Evolutionary conservation across 2,797 vertebrate species (phyloP).

Genomic region (Melanotaenia maccullochi): DNA sequence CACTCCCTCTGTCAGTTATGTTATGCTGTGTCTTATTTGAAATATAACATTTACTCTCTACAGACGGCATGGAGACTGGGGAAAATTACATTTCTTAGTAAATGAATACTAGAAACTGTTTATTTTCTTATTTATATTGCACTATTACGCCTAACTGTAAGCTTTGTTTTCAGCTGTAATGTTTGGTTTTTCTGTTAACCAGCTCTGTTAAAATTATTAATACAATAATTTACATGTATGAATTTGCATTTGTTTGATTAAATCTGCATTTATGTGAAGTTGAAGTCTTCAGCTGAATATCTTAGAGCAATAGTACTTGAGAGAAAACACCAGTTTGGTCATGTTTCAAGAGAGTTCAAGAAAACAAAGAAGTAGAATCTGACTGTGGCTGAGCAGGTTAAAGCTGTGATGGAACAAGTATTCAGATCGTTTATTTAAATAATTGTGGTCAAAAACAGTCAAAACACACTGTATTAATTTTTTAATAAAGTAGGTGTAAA

Average conservation of each 20-base stretch:
- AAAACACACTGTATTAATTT: not conserved
- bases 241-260: not conserved
- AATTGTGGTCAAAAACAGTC: not conserved
- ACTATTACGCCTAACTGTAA: conserved; percentile 1
- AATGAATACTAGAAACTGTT: not conserved
- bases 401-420: not conserved
- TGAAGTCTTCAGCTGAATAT: too few relatives aligned
- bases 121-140: not conserved
- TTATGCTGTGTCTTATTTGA: conserved; percentile 63
- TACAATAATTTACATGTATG: not conserved
- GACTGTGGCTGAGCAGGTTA: not conserved
- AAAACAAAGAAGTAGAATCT: too few relatives aligned
- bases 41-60: conserved; percentile 49
- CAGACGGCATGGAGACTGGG: conserved; percentile 3
- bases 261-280: not conserved
- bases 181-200: not conserved
- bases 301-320: too few relatives aligned
- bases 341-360: too few relatives aligned
- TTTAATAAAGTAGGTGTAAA: too few relatives aligned
- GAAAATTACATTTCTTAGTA: conserved; percentile 13
- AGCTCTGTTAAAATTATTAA: too few relatives aligned
- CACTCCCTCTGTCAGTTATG: conserved; percentile 32
- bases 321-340: too few relatives aligned
- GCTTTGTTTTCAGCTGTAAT: not conserved
- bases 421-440: not conserved